Evolutionary conservation across 2,888 invertebrate species (phyloP).

Genomic region (Pandemis corylana): DNA sequence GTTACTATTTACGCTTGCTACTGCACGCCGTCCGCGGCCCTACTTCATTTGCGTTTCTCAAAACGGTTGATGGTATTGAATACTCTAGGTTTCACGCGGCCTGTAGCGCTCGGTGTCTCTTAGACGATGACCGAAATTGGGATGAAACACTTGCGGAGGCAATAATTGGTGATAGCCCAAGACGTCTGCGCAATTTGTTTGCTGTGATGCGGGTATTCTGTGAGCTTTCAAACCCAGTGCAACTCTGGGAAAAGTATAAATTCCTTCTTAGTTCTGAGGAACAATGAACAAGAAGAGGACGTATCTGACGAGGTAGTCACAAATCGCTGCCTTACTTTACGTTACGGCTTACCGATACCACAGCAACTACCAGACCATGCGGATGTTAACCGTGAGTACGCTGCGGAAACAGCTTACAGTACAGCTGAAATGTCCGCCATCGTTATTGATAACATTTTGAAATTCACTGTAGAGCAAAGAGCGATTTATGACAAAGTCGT

Average conservation of each 20-base stretch:
- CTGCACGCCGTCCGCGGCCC: constrained; percentile 49
- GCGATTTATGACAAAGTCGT: constrained; percentile 21
- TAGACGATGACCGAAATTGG: neutral
- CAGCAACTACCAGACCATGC: too few species aligned
- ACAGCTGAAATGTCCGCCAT: constrained; percentile 2
- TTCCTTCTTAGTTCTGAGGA: too few species aligned
- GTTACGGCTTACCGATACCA: too few species aligned
- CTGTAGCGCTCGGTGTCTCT: neutral
- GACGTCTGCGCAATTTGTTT: constrained; percentile 46
- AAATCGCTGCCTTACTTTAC: too few species aligned
- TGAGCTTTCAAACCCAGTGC: constrained; percentile 41
- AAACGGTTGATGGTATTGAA: neutral
- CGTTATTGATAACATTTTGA: neutral
- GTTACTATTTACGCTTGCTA: constrained; percentile 48
- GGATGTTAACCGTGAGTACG: neutral
- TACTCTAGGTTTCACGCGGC: neutral
- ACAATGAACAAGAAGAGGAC: too few species aligned
- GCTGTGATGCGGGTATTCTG: constrained; percentile 46
- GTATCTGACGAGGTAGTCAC: too few species aligned
- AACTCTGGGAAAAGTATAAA: neutral
- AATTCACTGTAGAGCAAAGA: neutral
- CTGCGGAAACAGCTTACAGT: constrained; percentile 25
- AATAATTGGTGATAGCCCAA: constrained; percentile 43
- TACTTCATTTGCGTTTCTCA: neutral
- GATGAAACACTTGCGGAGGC: too few species aligned